These are phyloP conservation scores for Listronotus bonariensis DNA, from an alignment of 1,140 invertebrate genomes.

Conservation along the genomic window DNA sequence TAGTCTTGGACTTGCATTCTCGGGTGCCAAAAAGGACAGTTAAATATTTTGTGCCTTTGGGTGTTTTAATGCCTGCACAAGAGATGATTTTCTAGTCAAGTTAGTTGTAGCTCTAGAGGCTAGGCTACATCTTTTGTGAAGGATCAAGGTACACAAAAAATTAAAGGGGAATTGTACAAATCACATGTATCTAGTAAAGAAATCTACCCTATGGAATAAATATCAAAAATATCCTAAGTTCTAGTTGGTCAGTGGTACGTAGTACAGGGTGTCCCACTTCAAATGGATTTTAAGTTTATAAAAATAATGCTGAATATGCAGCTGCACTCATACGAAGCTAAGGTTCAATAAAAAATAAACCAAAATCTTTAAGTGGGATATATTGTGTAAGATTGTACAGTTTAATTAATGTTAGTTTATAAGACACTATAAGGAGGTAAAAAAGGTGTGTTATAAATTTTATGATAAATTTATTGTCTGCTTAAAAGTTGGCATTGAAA, in stretches of 20 bases:
- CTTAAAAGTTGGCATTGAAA: too few relatives aligned
- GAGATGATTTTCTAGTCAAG: constrained; percentile 37
- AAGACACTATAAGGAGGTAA: neutral
- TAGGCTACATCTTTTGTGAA: constrained; percentile 36
- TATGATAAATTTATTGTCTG: too few relatives aligned
- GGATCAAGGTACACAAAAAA: constrained; percentile 10
- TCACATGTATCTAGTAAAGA: constrained; percentile 2
- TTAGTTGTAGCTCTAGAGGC: constrained; percentile 20
- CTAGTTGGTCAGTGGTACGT: constrained; percentile 18
- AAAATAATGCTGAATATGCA: neutral
- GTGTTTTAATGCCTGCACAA: constrained; percentile 27
- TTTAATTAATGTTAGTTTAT: constrained; percentile 20
- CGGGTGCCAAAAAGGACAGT: constrained; percentile 55
- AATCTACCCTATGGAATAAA: constrained; percentile 22
- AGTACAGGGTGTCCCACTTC: constrained; percentile 22
- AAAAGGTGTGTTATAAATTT: too few relatives aligned
- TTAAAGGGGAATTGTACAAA: constrained; percentile 14
- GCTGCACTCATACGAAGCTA: neutral
- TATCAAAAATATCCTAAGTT: neutral
- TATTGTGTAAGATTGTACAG: constrained; percentile 27
- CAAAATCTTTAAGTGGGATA: constrained; percentile 15
- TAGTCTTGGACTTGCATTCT: constrained; percentile 52
- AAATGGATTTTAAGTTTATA: constrained; percentile 3
- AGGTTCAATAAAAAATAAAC: neutral
- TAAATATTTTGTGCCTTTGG: constrained; percentile 53